A percentile compares a stretch with the other conserved stretches of the same genome.
These are phyloP conservation scores for Poeciliopsis gracilis DNA, from an alignment of 2,797 vertebrate genomes.

Conservation along the genomic window DNA sequence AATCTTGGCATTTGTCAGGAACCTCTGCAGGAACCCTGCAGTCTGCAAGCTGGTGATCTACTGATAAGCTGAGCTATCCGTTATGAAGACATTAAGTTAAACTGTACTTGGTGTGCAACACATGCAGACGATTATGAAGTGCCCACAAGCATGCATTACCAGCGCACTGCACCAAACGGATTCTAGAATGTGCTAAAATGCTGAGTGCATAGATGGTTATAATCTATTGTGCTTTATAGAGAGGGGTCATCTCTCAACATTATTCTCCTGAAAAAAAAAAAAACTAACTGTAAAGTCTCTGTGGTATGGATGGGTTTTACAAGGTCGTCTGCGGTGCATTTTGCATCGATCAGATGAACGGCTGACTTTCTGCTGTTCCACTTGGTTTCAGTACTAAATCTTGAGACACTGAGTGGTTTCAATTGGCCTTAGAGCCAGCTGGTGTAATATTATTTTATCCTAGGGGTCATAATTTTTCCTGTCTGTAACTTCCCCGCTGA, in stretches of 20 bases:
- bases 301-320: conserved; percentile 26
- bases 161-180: background rate
- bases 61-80: too few relatives aligned
- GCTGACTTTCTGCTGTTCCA: conserved; percentile 39
- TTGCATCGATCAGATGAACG: conserved; percentile 45
- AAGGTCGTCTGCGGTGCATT: conserved; percentile 42
- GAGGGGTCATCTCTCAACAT: conserved; percentile 11
- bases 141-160: background rate
- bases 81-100: background rate
- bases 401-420: conserved; percentile 48
- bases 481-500: conserved; percentile 56
- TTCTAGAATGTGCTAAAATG: conserved; percentile 13
- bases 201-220: conserved; percentile 40
- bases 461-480: conserved; percentile 58
- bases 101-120: conserved; percentile 11
- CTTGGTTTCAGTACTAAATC: conserved; percentile 53
- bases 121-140: background rate
- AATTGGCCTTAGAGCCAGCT: conserved; percentile 50
- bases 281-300: background rate
- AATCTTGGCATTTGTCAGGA: background rate
- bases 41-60: background rate
- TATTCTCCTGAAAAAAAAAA: conserved; percentile 22
- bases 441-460: conserved; percentile 60
- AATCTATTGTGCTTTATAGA: background rate
- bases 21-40: background rate